Base-by-base conservation (phyloP, 2,113 vertebrate species). In the Athene cunicularia region DNA sequence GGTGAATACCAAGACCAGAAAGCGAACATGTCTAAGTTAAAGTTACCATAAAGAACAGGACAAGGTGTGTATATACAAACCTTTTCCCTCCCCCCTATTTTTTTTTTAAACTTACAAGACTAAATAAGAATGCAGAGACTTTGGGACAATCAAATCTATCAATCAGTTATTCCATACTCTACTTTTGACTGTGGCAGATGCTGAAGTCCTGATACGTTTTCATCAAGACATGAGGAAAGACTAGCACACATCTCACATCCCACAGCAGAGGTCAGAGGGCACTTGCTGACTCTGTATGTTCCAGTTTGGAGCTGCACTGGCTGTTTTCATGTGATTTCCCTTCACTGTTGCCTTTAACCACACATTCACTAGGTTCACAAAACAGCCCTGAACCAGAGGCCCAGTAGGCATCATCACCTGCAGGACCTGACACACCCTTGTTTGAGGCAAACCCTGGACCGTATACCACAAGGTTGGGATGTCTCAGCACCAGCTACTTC, bases 271-370 rank as follows among this genome's bases (percentile, higher is more conserved):
- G 45, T 43, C 14, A 58, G 28, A 72, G 47, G 49, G 49, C 18
- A 13, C 67, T 52, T 0, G 0, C 33, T 59, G 45, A 39, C 23
- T 9, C 4, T 3, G 0, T 22, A 2, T 2, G 7, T 24, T 52
- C 33, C 33, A 24, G 43, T 32, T 28, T n/a, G 63, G 26, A 74
- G 62, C 81, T 92, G 82, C 41, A 72, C 24, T 67, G 50, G 6
- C 6, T 67, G 59, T 16, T 77, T 39, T 24, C 41, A 50, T 0
- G 5, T 8, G 20, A 77, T 58, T 49, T 86, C 43, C 63, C 28
- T 52, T 70, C 12, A n/a, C 76, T 68, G 17, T 32, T 85, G 50
- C 47, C 37, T 79, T 67, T 41, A 79, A 33, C n/a, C 13, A 27
- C 3, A 4, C 5, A 5, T 52, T 21, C 6, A 0, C 39, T 47